These are phyloP conservation scores for Venusia cambrica DNA, from an alignment of 2,888 invertebrate species.

Conservation along the genomic window DNA sequence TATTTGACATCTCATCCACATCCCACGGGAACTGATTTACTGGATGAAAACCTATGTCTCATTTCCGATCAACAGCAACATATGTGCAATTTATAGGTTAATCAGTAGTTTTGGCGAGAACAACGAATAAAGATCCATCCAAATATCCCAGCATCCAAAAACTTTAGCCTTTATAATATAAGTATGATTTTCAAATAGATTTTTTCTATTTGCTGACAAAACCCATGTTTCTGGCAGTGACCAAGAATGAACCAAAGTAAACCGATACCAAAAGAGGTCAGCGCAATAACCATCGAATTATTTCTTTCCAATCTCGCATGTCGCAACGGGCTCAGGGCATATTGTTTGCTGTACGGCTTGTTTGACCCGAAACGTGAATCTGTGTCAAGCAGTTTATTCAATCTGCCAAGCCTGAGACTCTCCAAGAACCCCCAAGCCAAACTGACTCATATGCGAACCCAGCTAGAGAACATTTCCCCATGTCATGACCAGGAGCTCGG, in stretches of 20 bases:
- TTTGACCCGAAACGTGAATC: constrained; percentile 78
- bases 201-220: too few relatives aligned
- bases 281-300: constrained; percentile 22
- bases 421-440: constrained; percentile 43
- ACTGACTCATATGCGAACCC: constrained; percentile 39
- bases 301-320: constrained; percentile 48
- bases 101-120: too few relatives aligned
- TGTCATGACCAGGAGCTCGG: constrained; percentile 36
- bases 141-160: too few relatives aligned
- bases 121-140: too few relatives aligned
- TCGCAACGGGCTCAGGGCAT: constrained; percentile 61
- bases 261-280: constrained; percentile 7
- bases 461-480: constrained; percentile 44
- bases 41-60: too few relatives aligned
- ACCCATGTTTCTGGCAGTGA: neutral
- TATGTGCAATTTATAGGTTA: too few relatives aligned
- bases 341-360: constrained; percentile 64
- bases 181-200: too few relatives aligned
- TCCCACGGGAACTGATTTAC: too few relatives aligned
- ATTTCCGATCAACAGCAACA: too few relatives aligned
- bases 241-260: neutral
- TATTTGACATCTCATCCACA: too few relatives aligned
- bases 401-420: constrained; percentile 65
- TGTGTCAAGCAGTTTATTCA: constrained; percentile 82
- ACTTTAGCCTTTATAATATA: too few relatives aligned